These are phyloP conservation scores for Streblospio benedicti DNA, from an alignment of 1,140 invertebrate species.

Conservation along the genomic window DNA sequence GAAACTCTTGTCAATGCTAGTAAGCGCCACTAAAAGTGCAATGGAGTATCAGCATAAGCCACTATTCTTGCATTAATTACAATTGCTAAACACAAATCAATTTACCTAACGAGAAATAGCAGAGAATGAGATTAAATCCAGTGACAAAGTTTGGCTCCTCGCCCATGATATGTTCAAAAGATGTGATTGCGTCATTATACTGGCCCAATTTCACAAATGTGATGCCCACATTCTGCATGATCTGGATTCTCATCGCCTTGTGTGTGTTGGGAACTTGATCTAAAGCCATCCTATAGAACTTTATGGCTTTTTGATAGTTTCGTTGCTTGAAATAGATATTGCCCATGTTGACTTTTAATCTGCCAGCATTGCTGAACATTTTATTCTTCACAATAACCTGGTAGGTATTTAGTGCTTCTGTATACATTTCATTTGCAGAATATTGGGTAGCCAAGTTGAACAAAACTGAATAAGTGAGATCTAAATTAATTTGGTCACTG, in stretches of 20 bases:
- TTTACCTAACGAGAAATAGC: slow-evolving; percentile 87
- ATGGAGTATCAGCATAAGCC: background rate
- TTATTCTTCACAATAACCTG: slow-evolving; percentile 58
- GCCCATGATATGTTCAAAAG: slow-evolving; percentile 96
- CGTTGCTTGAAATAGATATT: slow-evolving; percentile 95
- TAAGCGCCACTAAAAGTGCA: background rate
- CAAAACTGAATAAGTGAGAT: slow-evolving; percentile 84
- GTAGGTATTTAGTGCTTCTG: slow-evolving; percentile 91
- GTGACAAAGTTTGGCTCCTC: slow-evolving; percentile 81
- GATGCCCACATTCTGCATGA: slow-evolving; percentile 97
- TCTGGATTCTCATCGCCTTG: slow-evolving; percentile 84
- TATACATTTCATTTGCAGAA: slow-evolving; percentile 83
- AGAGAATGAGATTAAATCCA: slow-evolving; percentile 83
- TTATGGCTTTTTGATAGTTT: slow-evolving; percentile 88
- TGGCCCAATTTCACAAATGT: slow-evolving; percentile 91
- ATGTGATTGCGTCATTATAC: slow-evolving; percentile 86
- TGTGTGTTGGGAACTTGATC: slow-evolving; percentile 88
- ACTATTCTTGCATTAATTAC: no score
- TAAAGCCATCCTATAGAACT: slow-evolving; percentile 93
- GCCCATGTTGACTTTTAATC: slow-evolving; percentile 94
- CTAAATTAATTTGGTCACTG: slow-evolving; percentile 79
- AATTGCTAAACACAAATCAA: no score
- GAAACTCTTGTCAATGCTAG: background rate
- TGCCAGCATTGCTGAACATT: slow-evolving; percentile 49
- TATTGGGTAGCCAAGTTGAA: slow-evolving; percentile 93